phyloP scores from a whole-genome alignment of 2,888 invertebrate genomes.

The Thereva nobilitata region DNA sequence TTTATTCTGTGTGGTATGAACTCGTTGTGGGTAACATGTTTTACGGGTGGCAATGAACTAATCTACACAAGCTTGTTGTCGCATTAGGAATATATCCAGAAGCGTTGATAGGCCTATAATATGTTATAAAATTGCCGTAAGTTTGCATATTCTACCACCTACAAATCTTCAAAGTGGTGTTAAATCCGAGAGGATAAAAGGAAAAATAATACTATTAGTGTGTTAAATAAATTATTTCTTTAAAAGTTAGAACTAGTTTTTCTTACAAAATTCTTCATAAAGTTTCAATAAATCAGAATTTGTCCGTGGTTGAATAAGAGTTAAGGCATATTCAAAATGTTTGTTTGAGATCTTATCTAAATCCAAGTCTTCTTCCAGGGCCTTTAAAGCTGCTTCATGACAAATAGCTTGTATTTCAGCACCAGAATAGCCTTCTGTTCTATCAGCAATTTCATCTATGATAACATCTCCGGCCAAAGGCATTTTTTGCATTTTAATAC shows the following conservation, averaged over 20 bases:
- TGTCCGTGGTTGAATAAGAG: constrained; percentile 76
- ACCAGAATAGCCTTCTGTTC: constrained; percentile 85
- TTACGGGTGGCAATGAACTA: no score
- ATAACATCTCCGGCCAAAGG: constrained; percentile 68
- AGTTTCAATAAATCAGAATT: constrained; percentile 70
- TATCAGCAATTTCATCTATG: constrained; percentile 67
- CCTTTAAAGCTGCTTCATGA: constrained; percentile 86
- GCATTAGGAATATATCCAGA: no score
- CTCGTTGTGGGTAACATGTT: no score
- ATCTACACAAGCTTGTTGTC: no score
- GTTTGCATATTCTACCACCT: no score
- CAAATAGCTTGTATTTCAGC: constrained; percentile 92
- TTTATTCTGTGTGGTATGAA: no score
- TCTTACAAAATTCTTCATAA: constrained; percentile 69
- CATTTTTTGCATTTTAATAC: constrained; percentile 76
- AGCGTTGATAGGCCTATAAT: no score
- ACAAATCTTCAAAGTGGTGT: no score
- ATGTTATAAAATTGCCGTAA: no score
- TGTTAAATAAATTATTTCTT: not conserved
- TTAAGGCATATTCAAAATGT: constrained; percentile 76
- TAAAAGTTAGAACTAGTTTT: constrained; percentile 41
- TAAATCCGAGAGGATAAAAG: no score
- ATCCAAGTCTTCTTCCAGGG: constrained; percentile 76
- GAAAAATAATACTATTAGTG: no score
- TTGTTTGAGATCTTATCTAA: constrained; percentile 64